Base-by-base conservation (phyloP, 1,140 invertebrate species). In the Radopholus similis region DNA sequence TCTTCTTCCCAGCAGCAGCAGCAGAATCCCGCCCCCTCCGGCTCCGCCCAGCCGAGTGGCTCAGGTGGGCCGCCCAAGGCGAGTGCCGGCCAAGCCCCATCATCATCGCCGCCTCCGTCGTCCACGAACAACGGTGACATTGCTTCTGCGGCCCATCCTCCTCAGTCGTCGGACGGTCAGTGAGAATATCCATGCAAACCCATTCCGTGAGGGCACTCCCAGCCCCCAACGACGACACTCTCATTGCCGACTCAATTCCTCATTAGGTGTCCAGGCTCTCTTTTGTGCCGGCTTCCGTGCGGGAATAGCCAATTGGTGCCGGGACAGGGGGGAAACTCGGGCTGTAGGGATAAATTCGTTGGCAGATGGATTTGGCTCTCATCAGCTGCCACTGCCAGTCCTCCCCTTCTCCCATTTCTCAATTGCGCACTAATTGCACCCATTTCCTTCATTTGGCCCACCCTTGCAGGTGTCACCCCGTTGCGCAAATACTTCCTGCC, bases 401-500 rank as follows among this genome's bases (percentile, higher is more conserved):
- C 5, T 18, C 18, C 54, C 54, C 26, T 55, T 21, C 26, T 28
- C 54, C 26, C n/a, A 5, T 26, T 21, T 5, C 28, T 30, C 34
- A 30, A 30, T n/a, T 55, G 28, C 28, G 8, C 28, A 15, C 11
- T 30, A 26, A 28, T n/a, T 55, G 54, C 54, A 13, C 34, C n/a
- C n/a, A 28, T 21, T 26, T 28, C n/a, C 5, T 5, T 30, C 18
- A 30, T 55, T 8, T 6, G 34, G 26, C 28, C 34, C 21, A 55
- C 30, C 6, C 34, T 58, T 37, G 1, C 21, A 62, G 59, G 59
- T n/a, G n/a, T n/a, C 59, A 62, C 40, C 32, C 59, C 38, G 28
- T 26, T 62, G 4, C 38, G 59, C 28, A 62, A 62, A 62, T 42
- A 47, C 42, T 62, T 62, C 34, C 1, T 62, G 34, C 59, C 59